Base-by-base conservation (phyloP, 2,113 vertebrate genomes). In the Hippopotamus amphibius region DNA sequence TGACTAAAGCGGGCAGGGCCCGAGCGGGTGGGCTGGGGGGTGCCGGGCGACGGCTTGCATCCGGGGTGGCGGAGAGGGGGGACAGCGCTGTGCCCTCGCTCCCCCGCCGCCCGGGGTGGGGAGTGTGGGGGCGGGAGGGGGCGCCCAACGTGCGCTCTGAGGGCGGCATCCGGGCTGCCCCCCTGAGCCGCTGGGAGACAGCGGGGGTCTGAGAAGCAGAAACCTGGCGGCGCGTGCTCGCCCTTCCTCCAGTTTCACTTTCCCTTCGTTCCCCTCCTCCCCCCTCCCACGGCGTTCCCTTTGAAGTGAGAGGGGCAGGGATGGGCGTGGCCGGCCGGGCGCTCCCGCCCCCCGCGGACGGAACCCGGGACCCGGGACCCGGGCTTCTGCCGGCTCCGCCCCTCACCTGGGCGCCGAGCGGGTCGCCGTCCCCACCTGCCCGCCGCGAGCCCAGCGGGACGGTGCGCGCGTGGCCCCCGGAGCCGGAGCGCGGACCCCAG, bases 11-110 rank as follows among this genome's bases (percentile, higher is more conserved):
- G 61, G 76, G 53, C 57, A 16, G 92, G 92, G 33, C 22, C 28
- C 0, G 66, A 10, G 50, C 15, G 16, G 16, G 1, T 12, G 33
- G 28, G 71, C 93, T 98, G 97, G 98, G 99, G 97, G 97, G 24
- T 71, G 95, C 98, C 98, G 97, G 95, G 91, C 96, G 96, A 98
- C 98, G 98, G 98, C 99, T 96, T 96, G 87, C 95, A 97, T 88
- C 22, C 5, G 21, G 41, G 11, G 89, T 14, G 65, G 46, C 61
- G 97, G 79, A 82, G 82, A 88, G 53, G 26, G 84, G 97, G 97
- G 81, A 90, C 89, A 33, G 46, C 21, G 55, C 28, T 5, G 7
- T 17, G 11, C 37, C 26, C 48, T 3, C 16, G 24, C 2, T 11
- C 0, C 3, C 30, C n/a, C 6, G 19, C 24, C 14, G 26, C 72